A percentile compares a stretch with the other conserved stretches of the same genome.
phyloP scores from a whole-genome alignment of 2,888 invertebrate species.

The Trimorus sp. region DNA sequence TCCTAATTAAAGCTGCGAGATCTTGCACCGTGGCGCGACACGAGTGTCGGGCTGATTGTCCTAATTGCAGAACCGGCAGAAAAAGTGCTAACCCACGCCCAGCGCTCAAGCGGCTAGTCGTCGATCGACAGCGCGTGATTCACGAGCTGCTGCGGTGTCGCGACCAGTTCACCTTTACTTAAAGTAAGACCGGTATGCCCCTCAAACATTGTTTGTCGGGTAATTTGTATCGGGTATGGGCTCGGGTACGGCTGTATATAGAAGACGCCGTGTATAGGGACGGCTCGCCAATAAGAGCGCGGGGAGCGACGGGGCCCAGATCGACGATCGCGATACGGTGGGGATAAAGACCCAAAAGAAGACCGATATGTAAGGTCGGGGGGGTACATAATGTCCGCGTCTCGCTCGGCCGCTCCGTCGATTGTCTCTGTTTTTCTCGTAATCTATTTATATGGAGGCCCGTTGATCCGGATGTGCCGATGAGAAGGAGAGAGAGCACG shows the following conservation, averaged over 20 bases:
- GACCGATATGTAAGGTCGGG: conserved; percentile 52
- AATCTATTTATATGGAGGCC: conserved; percentile 64
- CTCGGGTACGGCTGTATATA: conserved; percentile 61
- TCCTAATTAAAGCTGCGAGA: conserved; percentile 66
- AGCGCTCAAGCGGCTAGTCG: conserved; percentile 48
- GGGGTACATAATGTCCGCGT: conserved; percentile 64
- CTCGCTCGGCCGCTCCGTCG: conserved; percentile 60
- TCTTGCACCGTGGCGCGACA: conserved; percentile 63
- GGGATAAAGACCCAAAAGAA: conserved; percentile 50
- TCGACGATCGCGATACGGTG: conserved; percentile 55
- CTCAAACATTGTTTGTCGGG: conserved; percentile 67
- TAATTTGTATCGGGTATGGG: conserved; percentile 66
- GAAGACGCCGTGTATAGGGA: conserved; percentile 31
- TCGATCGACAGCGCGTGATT: conserved; percentile 65
- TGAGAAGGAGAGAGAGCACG: conserved; percentile 68
- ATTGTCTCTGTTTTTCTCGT: conserved; percentile 67
- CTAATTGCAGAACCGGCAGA: conserved; percentile 63
- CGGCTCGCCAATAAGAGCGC: conserved; percentile 56
- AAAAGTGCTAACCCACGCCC: conserved; percentile 64
- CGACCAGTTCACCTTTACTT: conserved; percentile 65
- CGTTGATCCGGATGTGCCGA: conserved; percentile 66
- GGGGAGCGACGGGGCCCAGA: conserved; percentile 56
- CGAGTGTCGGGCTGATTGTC: conserved; percentile 65
- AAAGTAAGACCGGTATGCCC: conserved; percentile 66
- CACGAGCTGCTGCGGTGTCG: conserved; percentile 63